Base-by-base conservation (phyloP, 2,888 invertebrate genomes). In the Ptycholaimellus sp. region DNA sequence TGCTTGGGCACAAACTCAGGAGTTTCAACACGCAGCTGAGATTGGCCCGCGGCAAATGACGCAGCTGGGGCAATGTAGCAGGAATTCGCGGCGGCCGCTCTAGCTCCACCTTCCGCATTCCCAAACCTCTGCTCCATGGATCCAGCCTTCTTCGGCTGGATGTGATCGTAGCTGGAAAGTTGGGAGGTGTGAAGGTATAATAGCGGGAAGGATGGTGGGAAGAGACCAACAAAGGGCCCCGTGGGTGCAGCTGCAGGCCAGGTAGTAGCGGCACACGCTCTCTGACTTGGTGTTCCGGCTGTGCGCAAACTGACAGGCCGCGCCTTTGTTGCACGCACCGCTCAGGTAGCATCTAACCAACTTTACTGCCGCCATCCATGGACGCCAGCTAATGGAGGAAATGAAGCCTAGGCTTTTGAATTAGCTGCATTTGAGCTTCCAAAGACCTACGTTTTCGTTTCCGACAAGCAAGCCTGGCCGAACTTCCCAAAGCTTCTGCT, bases 221-320 rank as follows among this genome's bases (percentile, higher is more conserved):
- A 36, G 16, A 20, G 14, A 14, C 17, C n/a, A n/a, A n/a, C n/a
- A n/a, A n/a, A n/a, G n/a, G n/a, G 19, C 9, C 7, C 25, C 14
- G 20, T 9, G 13, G 4, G n/a, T 41, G 22, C 44, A 52, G 37
- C 44, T 41, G 22, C 52, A 52, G 20, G 38, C 40, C 14, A 44
- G 31, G 39, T 47, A 47, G 30, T 46, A 48, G 11, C 43, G 44
- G 41, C 52, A 52, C 23, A 46, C 40, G 37, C 39, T 41, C 16
- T 48, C 47, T 5, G 39, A 35, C 6, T 40, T 37, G 4, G 38
- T 35, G 28, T 28, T 38, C 7, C 44, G 37, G 19, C n/a, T n/a
- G n/a, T n/a, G n/a, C n/a, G n/a, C n/a, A n/a, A n/a, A n/a, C n/a
- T n/a, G n/a, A n/a, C n/a, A n/a, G n/a, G n/a, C n/a, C n/a, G n/a